Conservation (phyloP, 2,797 vertebrate species). For the Aldrovandia affinis region DNA sequence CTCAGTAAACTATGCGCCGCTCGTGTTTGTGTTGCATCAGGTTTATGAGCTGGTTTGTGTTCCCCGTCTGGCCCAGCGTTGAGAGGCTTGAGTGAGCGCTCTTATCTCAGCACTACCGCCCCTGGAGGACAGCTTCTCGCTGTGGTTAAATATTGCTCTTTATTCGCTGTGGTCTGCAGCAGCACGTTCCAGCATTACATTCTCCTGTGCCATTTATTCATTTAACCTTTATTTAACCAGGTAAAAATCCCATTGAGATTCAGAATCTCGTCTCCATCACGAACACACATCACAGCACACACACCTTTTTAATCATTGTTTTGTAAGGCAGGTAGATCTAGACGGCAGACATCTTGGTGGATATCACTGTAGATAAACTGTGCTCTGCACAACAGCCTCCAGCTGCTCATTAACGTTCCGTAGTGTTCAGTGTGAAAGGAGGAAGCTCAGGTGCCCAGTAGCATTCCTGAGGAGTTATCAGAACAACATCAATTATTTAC, state of each 20-base stretch:
- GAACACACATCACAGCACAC: too few relatives aligned
- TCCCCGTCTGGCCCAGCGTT: constrained; percentile 4
- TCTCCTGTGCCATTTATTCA: too few relatives aligned
- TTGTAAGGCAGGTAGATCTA: not conserved
- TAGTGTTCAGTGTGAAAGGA: not conserved
- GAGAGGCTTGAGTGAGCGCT: not conserved
- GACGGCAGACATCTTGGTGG: not conserved
- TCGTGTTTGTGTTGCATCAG: not conserved
- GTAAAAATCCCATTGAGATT: too few relatives aligned
- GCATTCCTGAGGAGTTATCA: not conserved
- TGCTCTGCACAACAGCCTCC: not conserved
- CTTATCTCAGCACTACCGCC: not conserved
- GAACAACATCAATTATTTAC: constrained; percentile 3
- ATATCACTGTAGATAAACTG: too few relatives aligned
- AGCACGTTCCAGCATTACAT: too few relatives aligned
- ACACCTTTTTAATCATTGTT: too few relatives aligned
- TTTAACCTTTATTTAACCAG: too few relatives aligned
- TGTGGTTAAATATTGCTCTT: not conserved
- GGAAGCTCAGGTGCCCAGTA: not conserved
- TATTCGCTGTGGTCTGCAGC: constrained; percentile 1
- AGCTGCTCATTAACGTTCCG: not conserved
- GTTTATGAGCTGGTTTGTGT: not conserved
- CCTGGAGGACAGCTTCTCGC: not conserved
- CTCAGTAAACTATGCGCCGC: not conserved
- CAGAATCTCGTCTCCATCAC: too few relatives aligned